Base-by-base conservation (phyloP, 37 sponge, comb jelly and placozoan species). In the Cladorhizidae sp. region DNA sequence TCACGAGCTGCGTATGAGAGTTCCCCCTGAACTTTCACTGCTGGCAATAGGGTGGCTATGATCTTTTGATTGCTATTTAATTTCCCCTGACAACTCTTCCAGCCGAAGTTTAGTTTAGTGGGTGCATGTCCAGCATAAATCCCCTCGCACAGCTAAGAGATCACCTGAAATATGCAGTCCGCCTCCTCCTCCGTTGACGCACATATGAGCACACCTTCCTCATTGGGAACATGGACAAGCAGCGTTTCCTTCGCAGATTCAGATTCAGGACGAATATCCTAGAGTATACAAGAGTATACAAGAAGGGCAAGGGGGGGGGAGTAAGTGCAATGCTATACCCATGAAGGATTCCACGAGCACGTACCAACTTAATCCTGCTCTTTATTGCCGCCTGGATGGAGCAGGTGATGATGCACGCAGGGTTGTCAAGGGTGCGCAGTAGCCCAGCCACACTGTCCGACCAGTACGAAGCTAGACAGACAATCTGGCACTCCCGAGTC, bases 331-430 rank as follows among this genome's bases (percentile, higher is more conserved):
- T n/a, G n/a, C n/a, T n/a, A n/a, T n/a, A n/a, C n/a, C n/a, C n/a
- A n/a, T n/a, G n/a, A n/a, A n/a, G 49, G 9, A 45, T 45, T 45
- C 8, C 49, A 45, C 49, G 31, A 20, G 28, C 59, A 61, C 58
- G 22, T 28, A 79, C 80, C 80, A 79, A 22, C 40, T 54, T 29
- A 25, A 31, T 54, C 45, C 28, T 25, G 17, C 51, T 28, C 25
- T 67, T 67, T 20, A 85, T 45, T 50, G 36, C 35, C 1, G 77
- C 71, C 33, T 85, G 78, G 54, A 77, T 85, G 21, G 85, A 58
- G 70, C 78, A 77, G 43, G 85, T 82, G 40, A 73, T 40, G 35
- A 82, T 58, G 67, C 37, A 67, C 17, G 50, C 55, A 31, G 69
- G 64, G 15, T 76, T 26, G 39, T 22, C 5, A 18, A 65, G 67